Conservation (phyloP, 2,888 invertebrate genomes). For the Meteorus cinctellus region DNA sequence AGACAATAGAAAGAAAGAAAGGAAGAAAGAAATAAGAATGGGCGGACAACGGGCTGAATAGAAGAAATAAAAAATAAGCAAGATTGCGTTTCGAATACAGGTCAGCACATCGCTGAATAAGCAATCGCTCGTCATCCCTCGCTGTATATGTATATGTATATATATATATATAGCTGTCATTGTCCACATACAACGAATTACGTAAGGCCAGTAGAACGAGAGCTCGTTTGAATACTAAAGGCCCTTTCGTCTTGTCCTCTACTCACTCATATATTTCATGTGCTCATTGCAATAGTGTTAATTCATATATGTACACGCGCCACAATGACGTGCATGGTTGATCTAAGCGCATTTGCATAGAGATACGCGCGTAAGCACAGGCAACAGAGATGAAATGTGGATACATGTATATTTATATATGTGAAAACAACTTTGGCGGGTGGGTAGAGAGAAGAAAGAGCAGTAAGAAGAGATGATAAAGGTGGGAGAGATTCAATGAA, state of each 20-base stretch:
- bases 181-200: slow-evolving; percentile 64
- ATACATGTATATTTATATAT: neutral
- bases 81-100: slow-evolving; percentile 59
- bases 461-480: slow-evolving; percentile 19
- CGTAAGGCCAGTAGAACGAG: slow-evolving; percentile 67
- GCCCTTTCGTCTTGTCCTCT: slow-evolving; percentile 33
- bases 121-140: slow-evolving; percentile 52
- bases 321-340: slow-evolving; percentile 5
- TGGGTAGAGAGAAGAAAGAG: neutral
- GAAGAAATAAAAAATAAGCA: neutral
- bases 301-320: slow-evolving; percentile 22
- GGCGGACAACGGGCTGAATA: neutral
- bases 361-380: slow-evolving; percentile 19
- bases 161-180: slow-evolving; percentile 45
- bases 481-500: slow-evolving; percentile 41
- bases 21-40: neutral
- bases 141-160: slow-evolving; percentile 25
- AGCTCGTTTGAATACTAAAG: slow-evolving; percentile 68
- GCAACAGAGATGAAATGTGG: slow-evolving; percentile 17
- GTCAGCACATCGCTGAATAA: slow-evolving; percentile 70
- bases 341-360: slow-evolving; percentile 35
- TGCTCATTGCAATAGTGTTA: slow-evolving; percentile 11
- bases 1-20: neutral
- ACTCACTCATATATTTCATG: slow-evolving; percentile 45
- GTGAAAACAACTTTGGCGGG: neutral